These are phyloP conservation scores for Mythimna albipuncta DNA, from an alignment of 2,888 invertebrate genomes.

Conservation along the genomic window DNA sequence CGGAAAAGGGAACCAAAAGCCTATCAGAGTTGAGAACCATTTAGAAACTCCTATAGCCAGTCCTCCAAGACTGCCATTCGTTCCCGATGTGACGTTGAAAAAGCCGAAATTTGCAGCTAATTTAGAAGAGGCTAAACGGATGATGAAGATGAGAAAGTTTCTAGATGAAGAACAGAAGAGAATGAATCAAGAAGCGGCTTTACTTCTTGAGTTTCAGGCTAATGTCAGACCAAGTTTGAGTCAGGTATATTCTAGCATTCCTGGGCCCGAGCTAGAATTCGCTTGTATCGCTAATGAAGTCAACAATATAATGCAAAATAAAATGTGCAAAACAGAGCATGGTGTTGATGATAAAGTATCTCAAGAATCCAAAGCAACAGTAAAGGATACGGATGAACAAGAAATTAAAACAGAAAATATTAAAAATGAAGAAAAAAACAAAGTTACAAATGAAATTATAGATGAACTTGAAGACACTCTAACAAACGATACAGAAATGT, in stretches of 20 bases:
- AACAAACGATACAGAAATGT: constrained; percentile 46
- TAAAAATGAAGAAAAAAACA: constrained; percentile 36
- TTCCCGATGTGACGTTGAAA: constrained; percentile 89
- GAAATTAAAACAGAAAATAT: constrained; percentile 29
- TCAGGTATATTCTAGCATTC: constrained; percentile 86
- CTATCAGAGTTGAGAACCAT: constrained; percentile 82
- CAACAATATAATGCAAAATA: constrained; percentile 52
- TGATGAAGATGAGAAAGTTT: constrained; percentile 92
- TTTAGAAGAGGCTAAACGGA: constrained; percentile 92
- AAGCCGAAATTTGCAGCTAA: constrained; percentile 93
- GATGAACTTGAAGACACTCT: constrained; percentile 50
- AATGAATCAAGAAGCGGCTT: constrained; percentile 88
- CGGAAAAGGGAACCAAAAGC: constrained; percentile 74
- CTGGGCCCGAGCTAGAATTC: constrained; percentile 88
- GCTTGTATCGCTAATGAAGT: constrained; percentile 79
- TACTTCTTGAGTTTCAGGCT: constrained; percentile 87
- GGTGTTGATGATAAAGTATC: constrained; percentile 34
- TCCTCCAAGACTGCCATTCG: constrained; percentile 83
- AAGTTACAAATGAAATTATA: constrained; percentile 42
- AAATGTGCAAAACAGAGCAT: constrained; percentile 52
- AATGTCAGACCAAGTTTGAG: constrained; percentile 87
- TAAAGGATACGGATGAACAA: constrained; percentile 24
- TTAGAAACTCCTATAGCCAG: constrained; percentile 80
- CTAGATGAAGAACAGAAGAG: constrained; percentile 91
- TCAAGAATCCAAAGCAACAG: constrained; percentile 43